These are phyloP conservation scores for Nothocercus nigrocapillus DNA, from an alignment of 2,113 vertebrate species.

Conservation along the genomic window DNA sequence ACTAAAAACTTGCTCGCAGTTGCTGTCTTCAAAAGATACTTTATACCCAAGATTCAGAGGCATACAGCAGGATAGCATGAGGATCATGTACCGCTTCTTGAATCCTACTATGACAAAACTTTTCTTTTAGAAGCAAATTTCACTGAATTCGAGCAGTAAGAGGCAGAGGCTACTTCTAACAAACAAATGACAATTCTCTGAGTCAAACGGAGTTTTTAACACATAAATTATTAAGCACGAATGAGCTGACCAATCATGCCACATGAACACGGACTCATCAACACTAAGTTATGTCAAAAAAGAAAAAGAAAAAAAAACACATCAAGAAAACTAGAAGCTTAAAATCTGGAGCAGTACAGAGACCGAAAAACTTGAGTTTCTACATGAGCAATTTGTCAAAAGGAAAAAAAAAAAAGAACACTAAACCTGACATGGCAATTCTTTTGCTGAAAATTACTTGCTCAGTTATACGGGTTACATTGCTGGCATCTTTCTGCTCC, in stretches of 20 bases:
- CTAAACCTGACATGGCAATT: not conserved
- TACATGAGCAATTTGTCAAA: not conserved
- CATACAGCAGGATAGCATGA: not conserved
- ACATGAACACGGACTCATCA: fast-evolving
- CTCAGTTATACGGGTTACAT: not conserved
- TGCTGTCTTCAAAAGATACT: fast-evolving
- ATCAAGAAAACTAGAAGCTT: conserved; percentile 4
- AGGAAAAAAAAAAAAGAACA: not conserved
- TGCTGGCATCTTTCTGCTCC: not conserved
- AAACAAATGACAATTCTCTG: not conserved
- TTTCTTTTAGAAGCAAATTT: not conserved
- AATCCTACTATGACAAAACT: not conserved
- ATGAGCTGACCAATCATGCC: not conserved
- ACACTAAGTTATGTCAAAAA: not conserved
- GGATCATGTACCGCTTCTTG: not conserved
- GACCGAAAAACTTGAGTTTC: not conserved
- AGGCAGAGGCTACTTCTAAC: not conserved
- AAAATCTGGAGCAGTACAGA: not conserved
- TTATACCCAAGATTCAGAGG: not conserved
- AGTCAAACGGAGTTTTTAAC: not conserved
- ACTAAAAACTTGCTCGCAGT: not conserved
- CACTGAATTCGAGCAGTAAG: not conserved
- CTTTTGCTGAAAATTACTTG: not conserved
- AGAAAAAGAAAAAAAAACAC: not conserved
- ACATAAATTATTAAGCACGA: not conserved